Percentiles rank a stretch among this genome's conserved stretches.
These are phyloP conservation scores for Oplegnathus fasciatus DNA, from an alignment of 2,113 vertebrate species.

Conservation along the genomic window DNA sequence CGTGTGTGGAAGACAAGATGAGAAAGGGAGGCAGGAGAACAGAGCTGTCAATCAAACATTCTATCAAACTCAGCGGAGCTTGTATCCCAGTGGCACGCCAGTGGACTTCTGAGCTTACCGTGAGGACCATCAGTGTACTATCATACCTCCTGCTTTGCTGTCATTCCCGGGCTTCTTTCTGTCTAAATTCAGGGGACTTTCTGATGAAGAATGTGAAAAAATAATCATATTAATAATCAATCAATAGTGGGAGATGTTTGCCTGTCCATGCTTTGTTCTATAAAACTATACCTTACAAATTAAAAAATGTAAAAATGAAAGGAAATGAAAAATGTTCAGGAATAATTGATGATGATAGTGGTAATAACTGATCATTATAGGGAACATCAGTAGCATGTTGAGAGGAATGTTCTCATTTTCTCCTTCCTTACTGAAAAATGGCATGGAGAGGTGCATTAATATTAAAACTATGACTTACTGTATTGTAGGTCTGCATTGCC, in stretches of 20 bases:
- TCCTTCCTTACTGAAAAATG: neutral
- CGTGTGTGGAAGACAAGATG: slow-evolving; percentile 69
- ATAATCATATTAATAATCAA: neutral
- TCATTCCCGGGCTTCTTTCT: neutral
- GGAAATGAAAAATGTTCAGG: neutral
- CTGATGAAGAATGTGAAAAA: neutral
- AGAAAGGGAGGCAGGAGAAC: slow-evolving; percentile 54
- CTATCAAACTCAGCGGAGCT: slow-evolving; percentile 38
- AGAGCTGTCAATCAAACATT: slow-evolving; percentile 58
- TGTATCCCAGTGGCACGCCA: slow-evolving; percentile 30
- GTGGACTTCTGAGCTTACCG: slow-evolving; percentile 54
- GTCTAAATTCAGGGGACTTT: neutral
- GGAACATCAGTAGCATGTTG: neutral
- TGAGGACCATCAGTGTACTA: slow-evolving; percentile 13
- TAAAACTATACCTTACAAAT: neutral
- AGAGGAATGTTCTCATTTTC: neutral
- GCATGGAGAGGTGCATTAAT: neutral
- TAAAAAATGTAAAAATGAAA: neutral
- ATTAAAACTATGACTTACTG: neutral
- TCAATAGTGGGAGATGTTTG: neutral
- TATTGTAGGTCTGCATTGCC: neutral
- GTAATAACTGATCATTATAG: neutral
- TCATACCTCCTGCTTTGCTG: slow-evolving; percentile 1
- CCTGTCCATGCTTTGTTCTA: neutral
- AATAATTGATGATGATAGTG: neutral